Percentiles rank a stretch among this genome's conserved stretches.
Conservation (phyloP, 2,797 vertebrate species). For the Coregonus ussuriensis region DNA sequence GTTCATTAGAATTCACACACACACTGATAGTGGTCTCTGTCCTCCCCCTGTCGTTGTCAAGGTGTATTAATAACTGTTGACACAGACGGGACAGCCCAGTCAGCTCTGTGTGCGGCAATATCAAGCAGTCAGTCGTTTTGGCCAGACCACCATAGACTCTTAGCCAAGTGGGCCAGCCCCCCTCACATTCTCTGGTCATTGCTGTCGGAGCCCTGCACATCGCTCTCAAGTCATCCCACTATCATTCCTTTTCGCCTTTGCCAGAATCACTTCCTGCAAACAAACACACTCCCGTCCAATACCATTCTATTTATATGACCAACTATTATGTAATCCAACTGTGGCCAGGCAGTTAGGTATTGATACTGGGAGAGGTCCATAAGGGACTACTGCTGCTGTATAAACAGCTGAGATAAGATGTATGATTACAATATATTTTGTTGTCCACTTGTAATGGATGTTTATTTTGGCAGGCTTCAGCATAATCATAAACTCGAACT, state of each 20-base stretch:
- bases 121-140: conserved; percentile 6
- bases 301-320: neutral
- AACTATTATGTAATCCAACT: neutral
- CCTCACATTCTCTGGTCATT: neutral
- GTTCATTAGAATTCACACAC: neutral
- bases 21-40: neutral
- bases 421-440: neutral
- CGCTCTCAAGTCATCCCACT: neutral
- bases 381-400: neutral
- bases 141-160: conserved; percentile 1
- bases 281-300: conserved; percentile 10
- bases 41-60: neutral
- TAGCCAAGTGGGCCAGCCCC: neutral
- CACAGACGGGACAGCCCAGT: neutral
- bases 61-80: neutral
- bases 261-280: conserved; percentile 2
- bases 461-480: conserved; percentile 10
- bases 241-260: neutral
- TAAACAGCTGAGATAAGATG: conserved; percentile 6
- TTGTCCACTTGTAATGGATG: neutral
- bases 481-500: neutral
- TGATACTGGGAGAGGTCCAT: neutral
- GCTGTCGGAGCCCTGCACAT: neutral
- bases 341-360: neutral
- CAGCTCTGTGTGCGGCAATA: neutral